These are phyloP conservation scores for Prunella fulvescens DNA, from an alignment of 2,113 vertebrate species.

Conservation along the genomic window DNA sequence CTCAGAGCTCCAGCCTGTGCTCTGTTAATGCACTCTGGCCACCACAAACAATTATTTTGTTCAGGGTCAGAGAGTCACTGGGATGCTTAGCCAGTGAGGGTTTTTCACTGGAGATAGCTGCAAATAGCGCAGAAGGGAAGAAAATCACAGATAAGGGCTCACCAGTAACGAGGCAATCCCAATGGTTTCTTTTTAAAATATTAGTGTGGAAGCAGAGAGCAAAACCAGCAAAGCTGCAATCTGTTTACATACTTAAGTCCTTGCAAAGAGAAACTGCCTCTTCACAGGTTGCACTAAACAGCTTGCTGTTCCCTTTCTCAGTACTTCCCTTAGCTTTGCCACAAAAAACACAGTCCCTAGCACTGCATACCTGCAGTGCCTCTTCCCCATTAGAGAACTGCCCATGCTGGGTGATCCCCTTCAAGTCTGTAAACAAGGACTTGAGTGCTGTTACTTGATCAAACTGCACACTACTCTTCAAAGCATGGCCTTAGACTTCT, in stretches of 20 bases:
- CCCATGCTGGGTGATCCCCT: neutral
- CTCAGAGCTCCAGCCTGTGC: neutral
- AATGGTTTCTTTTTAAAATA: neutral
- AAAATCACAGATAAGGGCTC: neutral
- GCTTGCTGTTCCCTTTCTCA: neutral
- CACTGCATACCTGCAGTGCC: neutral
- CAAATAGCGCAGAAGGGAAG: neutral
- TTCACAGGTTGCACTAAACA: neutral
- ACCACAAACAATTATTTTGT: neutral
- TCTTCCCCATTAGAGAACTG: neutral
- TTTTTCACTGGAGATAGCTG: neutral
- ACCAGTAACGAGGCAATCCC: neutral
- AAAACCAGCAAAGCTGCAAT: neutral
- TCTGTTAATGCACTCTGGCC: neutral
- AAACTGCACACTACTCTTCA: neutral
- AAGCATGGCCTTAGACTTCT: neutral
- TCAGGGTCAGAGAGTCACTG: neutral
- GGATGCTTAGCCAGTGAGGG: neutral
- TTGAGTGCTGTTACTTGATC: neutral
- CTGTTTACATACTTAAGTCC: neutral
- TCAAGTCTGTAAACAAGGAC: neutral
- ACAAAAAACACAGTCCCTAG: neutral
- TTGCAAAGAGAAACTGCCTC: neutral
- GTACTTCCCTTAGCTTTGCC: neutral
- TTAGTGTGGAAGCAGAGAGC: neutral